phyloP scores from a whole-genome alignment of 2,113 vertebrate genomes.

The Gracilinanus agilis region DNA sequence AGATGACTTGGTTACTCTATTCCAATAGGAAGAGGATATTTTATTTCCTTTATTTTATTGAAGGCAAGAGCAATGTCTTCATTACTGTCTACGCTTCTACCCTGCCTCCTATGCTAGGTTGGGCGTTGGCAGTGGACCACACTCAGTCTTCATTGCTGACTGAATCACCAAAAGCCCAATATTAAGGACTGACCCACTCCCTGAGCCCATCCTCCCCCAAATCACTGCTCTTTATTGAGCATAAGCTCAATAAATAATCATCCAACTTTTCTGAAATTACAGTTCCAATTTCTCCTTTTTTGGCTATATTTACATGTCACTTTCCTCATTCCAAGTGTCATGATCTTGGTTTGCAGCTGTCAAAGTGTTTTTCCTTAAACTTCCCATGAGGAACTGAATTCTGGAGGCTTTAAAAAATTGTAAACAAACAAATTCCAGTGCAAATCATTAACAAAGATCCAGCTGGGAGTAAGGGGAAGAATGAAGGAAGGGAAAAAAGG shows the following conservation, averaged over 20 bases:
- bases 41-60: not conserved
- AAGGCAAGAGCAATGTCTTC: not conserved
- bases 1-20: not conserved
- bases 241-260: not conserved
- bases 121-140: not conserved
- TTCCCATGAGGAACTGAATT: constrained; percentile 23
- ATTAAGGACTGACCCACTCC: not conserved
- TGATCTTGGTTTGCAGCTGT: constrained; percentile 13
- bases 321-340: constrained; percentile 45
- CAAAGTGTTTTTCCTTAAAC: constrained; percentile 19
- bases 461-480: not conserved
- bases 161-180: not conserved
- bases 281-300: not conserved
- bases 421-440: not conserved
- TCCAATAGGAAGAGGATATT: not conserved
- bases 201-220: not conserved
- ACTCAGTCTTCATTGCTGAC: not conserved
- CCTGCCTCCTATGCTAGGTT: not conserved
- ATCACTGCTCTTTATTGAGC: not conserved
- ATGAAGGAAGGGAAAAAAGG: not conserved
- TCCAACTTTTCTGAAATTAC: constrained; percentile 38
- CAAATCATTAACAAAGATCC: constrained; percentile 28
- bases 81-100: not conserved
- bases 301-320: constrained; percentile 31
- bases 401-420: not conserved